Evolutionary conservation across 2,888 invertebrate genomes (phyloP).

Genomic region (Aporophyla lueneburgensis): DNA sequence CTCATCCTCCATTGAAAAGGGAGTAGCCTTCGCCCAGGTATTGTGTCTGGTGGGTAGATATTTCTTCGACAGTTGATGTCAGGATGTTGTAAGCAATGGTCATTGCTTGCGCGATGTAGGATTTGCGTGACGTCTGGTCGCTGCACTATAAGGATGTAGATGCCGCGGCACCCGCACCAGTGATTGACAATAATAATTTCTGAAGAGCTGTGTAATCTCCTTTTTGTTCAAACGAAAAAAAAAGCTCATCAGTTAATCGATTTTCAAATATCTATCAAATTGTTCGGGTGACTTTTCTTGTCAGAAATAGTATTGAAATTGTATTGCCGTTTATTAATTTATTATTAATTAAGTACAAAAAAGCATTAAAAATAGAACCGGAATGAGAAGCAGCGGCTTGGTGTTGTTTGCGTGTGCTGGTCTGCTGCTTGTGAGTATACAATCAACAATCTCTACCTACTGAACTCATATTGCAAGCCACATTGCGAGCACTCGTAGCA

Average conservation of each 20-base stretch:
- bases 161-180: neutral
- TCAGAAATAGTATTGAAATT: slow-evolving; percentile 60
- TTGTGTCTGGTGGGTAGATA: neutral
- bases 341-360: slow-evolving; percentile 61
- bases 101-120: neutral
- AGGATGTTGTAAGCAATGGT: neutral
- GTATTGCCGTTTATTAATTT: slow-evolving; percentile 53
- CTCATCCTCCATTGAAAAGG: neutral
- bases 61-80: neutral
- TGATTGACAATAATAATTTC: neutral
- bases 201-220: slow-evolving; percentile 1
- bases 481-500: neutral
- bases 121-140: neutral
- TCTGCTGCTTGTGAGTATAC: slow-evolving; percentile 80
- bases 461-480: neutral
- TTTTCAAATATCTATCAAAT: slow-evolving; percentile 68
- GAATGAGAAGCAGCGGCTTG: slow-evolving; percentile 83
- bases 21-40: neutral
- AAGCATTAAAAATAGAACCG: slow-evolving; percentile 66
- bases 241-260: slow-evolving; percentile 43
- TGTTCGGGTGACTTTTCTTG: slow-evolving; percentile 62
- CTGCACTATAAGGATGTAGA: neutral
- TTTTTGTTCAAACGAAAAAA: slow-evolving; percentile 44
- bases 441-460: too few species aligned
- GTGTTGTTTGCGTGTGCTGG: slow-evolving; percentile 85